Evolutionary conservation across 2,888 invertebrate species (phyloP).

Genomic region (Pyrgus malvae): DNA sequence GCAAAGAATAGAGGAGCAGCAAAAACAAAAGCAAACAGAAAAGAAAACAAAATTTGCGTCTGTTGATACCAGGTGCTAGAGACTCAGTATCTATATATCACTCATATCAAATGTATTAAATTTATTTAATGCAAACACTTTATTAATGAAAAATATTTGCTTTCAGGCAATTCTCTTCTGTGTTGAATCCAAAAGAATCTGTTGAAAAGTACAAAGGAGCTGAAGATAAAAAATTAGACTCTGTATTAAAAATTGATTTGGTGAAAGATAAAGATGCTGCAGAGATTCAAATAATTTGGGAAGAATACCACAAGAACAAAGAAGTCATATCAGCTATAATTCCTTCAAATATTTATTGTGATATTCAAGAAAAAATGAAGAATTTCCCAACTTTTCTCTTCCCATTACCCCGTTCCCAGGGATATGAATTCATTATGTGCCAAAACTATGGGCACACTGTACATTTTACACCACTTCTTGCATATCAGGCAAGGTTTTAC

Average conservation of each 20-base stretch:
- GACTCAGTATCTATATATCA: background rate
- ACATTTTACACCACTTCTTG: slow-evolving; percentile 92
- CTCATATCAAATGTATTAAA: no score
- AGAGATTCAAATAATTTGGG: slow-evolving; percentile 90
- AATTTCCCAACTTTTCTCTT: slow-evolving; percentile 88
- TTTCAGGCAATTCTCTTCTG: slow-evolving; percentile 83
- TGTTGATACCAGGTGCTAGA: slow-evolving; percentile 61
- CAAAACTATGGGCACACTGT: slow-evolving; percentile 87
- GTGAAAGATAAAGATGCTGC: slow-evolving; percentile 85
- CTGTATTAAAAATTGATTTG: slow-evolving; percentile 90
- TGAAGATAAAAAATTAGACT: slow-evolving; percentile 80
- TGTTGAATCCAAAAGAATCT: slow-evolving; percentile 83
- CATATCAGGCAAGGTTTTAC: slow-evolving; percentile 85
- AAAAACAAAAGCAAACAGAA: slow-evolving; percentile 57
- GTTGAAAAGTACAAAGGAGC: slow-evolving; percentile 40
- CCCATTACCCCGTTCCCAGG: slow-evolving; percentile 90
- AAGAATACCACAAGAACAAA: slow-evolving; percentile 89
- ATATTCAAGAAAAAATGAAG: slow-evolving; percentile 80
- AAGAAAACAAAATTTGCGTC: slow-evolving; percentile 58
- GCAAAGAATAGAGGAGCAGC: slow-evolving; percentile 81
- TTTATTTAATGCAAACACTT: no score
- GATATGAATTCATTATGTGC: slow-evolving; percentile 92
- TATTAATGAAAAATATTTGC: background rate
- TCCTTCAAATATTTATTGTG: slow-evolving; percentile 81
- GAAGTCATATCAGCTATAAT: slow-evolving; percentile 89